Conservation (phyloP, 1,140 invertebrate species). For the Bombyx mandarina region DNA sequence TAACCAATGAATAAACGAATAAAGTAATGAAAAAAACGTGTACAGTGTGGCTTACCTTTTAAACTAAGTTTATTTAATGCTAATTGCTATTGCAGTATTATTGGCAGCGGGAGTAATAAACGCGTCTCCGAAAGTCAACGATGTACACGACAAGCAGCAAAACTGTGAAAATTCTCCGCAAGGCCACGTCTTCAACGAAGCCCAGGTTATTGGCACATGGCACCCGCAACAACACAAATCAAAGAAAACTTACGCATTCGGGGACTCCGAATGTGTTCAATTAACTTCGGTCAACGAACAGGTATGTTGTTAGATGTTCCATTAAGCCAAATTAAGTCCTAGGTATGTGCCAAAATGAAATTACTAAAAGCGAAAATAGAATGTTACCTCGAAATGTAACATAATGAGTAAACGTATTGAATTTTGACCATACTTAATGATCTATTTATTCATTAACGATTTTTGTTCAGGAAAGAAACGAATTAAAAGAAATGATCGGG, state of each 20-base stretch:
- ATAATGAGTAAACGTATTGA: too few species aligned
- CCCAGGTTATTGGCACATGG: constrained; percentile 44
- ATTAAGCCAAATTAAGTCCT: background rate
- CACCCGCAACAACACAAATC: constrained; percentile 47
- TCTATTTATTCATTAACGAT: background rate
- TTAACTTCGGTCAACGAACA: constrained; percentile 34
- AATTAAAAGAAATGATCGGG: constrained; percentile 32
- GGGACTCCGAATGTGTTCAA: constrained; percentile 43
- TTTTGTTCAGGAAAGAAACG: constrained; percentile 35
- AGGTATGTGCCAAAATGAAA: background rate
- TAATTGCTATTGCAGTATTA: background rate
- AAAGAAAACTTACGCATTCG: constrained; percentile 34
- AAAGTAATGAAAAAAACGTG: too few species aligned
- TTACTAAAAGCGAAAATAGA: background rate
- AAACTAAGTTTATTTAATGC: too few species aligned
- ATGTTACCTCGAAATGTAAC: background rate
- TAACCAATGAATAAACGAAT: too few species aligned
- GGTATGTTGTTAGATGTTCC: constrained; percentile 17
- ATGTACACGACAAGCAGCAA: constrained; percentile 25
- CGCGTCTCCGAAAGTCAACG: constrained; percentile 1
- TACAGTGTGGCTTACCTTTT: too few species aligned
- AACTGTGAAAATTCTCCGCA: constrained; percentile 44
- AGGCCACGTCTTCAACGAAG: constrained; percentile 43
- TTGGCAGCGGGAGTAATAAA: background rate
- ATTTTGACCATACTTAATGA: background rate